Conservation (phyloP, 2,888 invertebrate genomes). For the Hypena proboscidalis region DNA sequence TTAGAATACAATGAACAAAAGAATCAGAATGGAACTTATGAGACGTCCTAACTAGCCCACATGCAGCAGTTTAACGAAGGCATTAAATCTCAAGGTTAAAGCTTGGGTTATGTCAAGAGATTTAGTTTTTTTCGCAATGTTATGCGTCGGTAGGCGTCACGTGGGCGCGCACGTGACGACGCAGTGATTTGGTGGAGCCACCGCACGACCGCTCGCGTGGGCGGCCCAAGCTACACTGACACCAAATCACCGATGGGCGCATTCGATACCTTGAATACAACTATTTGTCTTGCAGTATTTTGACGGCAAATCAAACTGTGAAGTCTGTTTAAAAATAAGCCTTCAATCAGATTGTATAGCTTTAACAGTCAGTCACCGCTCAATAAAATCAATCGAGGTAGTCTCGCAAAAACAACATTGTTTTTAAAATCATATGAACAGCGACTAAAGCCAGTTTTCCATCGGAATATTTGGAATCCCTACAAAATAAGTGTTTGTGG, state of each 20-base stretch:
- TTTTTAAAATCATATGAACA: slow-evolving; percentile 42
- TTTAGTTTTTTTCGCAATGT: slow-evolving; percentile 82
- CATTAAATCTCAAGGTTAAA: slow-evolving; percentile 80
- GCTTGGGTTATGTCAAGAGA: slow-evolving; percentile 70
- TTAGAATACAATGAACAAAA: slow-evolving; percentile 70
- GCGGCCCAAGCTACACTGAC: slow-evolving; percentile 69
- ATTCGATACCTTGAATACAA: slow-evolving; percentile 43
- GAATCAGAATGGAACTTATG: slow-evolving; percentile 61
- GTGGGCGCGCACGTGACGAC: slow-evolving; percentile 82
- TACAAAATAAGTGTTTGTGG: slow-evolving; percentile 49
- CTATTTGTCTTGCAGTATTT: slow-evolving; percentile 47
- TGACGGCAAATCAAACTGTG: slow-evolving; percentile 41
- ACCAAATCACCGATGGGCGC: slow-evolving; percentile 44
- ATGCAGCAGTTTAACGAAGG: slow-evolving; percentile 74
- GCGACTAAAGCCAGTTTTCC: slow-evolving; percentile 54
- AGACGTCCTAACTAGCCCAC: slow-evolving; percentile 67
- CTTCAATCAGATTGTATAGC: slow-evolving; percentile 21
- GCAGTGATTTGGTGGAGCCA: slow-evolving; percentile 61
- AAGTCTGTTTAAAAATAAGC: slow-evolving; percentile 22
- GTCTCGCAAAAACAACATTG: slow-evolving; percentile 48
- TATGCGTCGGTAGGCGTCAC: slow-evolving; percentile 75
- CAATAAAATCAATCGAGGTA: slow-evolving; percentile 50
- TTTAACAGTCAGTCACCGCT: slow-evolving; percentile 48
- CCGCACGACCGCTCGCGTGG: slow-evolving; percentile 73
- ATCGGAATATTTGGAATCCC: slow-evolving; percentile 60